A percentile compares a stretch with the other conserved stretches of the same genome.
Conservation (phyloP, 2,888 invertebrate species). For the Brenthis hecate region DNA sequence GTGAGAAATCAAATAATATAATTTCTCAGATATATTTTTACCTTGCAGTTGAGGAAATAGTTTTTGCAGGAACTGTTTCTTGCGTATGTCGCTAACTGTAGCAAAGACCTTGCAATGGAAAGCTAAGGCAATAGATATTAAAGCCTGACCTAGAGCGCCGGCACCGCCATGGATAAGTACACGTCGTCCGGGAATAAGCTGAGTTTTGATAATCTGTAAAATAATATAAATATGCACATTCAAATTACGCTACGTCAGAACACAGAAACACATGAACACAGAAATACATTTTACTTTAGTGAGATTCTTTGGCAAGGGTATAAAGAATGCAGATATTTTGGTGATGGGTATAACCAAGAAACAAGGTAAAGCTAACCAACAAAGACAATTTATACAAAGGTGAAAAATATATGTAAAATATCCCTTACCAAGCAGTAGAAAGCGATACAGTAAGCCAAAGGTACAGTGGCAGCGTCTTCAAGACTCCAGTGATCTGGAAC, state of each 20-base stretch:
- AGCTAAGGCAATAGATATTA: conserved; percentile 55
- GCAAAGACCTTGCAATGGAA: conserved; percentile 52
- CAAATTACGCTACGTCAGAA: conserved; percentile 34
- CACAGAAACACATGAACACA: conserved; percentile 43
- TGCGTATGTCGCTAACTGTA: conserved; percentile 51
- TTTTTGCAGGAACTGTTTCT: conserved; percentile 50
- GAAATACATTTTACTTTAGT: no score
- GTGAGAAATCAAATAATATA: no score
- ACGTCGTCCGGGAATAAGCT: conserved; percentile 34
- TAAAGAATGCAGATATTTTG: no score
- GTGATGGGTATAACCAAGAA: no score
- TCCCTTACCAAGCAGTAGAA: conserved; percentile 56
- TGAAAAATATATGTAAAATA: not conserved
- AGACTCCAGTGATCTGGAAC: conserved; percentile 87
- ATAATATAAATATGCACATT: not conserved
- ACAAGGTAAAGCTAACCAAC: no score
- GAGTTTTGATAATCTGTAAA: conserved; percentile 44
- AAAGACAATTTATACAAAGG: no score
- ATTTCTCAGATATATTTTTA: conserved; percentile 29
- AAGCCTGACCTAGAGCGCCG: conserved; percentile 63
- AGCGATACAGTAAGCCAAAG: conserved; percentile 86
- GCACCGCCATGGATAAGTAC: conserved; percentile 60
- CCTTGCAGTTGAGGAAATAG: conserved; percentile 56
- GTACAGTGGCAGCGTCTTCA: conserved; percentile 88
- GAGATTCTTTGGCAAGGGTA: no score